Evolutionary conservation across 2,888 invertebrate genomes (phyloP).

Genomic region (Shargacucullia verbasci): DNA sequence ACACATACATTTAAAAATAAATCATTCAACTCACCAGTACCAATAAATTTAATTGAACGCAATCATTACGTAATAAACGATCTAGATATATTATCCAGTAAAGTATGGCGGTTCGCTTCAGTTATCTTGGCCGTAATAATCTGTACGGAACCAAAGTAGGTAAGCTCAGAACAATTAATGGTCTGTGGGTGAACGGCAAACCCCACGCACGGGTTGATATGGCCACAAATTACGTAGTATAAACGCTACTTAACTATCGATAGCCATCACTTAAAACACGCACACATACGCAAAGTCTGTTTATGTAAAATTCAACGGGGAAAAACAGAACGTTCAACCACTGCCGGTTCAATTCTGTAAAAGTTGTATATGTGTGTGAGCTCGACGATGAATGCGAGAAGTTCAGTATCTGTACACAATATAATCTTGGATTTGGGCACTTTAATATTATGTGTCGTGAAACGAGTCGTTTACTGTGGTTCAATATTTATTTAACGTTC

Average conservation of each 20-base stretch:
- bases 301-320: not conserved
- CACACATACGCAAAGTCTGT: not conserved
- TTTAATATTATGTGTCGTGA: conserved; percentile 47
- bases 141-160: conserved; percentile 53
- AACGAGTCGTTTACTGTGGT: conserved; percentile 37
- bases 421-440: not conserved
- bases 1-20: not conserved
- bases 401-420: not conserved
- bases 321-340: not conserved
- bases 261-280: not conserved
- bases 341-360: no score
- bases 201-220: conserved; percentile 4
- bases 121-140: conserved; percentile 63
- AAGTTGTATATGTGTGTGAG: not conserved
- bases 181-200: conserved; percentile 52
- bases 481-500: conserved; percentile 46
- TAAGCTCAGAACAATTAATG: conserved; percentile 64
- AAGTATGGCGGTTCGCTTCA: conserved; percentile 25
- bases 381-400: conserved; percentile 35
- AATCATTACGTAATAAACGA: conserved; percentile 26
- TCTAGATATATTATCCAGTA: conserved; percentile 22
- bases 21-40: not conserved
- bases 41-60: conserved; percentile 14
- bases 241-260: not conserved
- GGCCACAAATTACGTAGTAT: conserved; percentile 4